These are phyloP conservation scores for Opisthocomus hoazin DNA, from an alignment of 2,113 vertebrate species.

Conservation along the genomic window DNA sequence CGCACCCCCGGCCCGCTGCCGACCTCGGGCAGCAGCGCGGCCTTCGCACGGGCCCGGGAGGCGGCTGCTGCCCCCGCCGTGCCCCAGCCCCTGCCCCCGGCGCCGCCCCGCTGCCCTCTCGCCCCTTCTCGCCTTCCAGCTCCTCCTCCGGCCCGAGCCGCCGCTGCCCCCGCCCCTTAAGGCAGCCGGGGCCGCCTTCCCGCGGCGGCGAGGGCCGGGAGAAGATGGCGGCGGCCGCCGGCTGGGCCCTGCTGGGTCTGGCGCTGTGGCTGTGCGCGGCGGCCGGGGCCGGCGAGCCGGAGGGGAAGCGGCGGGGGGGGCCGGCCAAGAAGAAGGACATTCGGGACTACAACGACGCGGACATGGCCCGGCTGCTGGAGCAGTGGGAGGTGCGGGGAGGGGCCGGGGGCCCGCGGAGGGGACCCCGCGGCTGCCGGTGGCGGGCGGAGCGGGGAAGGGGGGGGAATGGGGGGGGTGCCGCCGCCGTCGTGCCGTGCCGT, in stretches of 20 bases:
- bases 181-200: background rate
- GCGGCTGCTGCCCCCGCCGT: accelerated
- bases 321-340: slow-evolving; percentile 85
- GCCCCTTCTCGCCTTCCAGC: background rate
- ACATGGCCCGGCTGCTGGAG: slow-evolving; percentile 94
- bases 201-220: background rate
- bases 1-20: background rate
- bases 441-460: background rate
- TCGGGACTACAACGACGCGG: slow-evolving; percentile 94
- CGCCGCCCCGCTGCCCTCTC: background rate
- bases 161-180: background rate
- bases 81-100: too few relatives aligned
- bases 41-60: accelerated
- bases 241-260: background rate
- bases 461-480: too few relatives aligned
- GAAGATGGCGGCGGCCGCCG: slow-evolving; percentile 62
- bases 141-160: background rate
- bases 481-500: too few relatives aligned
- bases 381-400: slow-evolving; percentile 89
- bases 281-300: background rate
- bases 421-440: background rate
- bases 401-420: background rate
- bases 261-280: slow-evolving; percentile 46
- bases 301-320: slow-evolving; percentile 20
- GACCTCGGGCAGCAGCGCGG: too few relatives aligned